Conservation (phyloP, 92 coral and sea anemone genomes). For the Diadumene lineata region DNA sequence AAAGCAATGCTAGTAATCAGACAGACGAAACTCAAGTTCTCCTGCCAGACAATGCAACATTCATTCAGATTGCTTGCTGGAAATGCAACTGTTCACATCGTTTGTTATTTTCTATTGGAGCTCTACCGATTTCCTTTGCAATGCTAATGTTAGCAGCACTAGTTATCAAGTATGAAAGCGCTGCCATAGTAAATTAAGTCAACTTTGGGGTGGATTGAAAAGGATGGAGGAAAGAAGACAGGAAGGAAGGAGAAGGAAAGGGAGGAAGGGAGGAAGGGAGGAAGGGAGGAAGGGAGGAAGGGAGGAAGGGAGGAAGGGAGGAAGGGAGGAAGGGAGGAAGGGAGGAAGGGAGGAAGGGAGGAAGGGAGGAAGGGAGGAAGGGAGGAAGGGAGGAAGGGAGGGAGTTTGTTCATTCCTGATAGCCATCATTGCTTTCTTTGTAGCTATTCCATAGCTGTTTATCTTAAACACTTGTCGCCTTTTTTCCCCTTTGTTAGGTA, state of each 20-base stretch:
- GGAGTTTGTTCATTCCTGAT: not conserved
- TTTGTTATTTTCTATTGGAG: not conserved
- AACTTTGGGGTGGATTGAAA: not conserved
- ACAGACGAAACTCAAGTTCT: not conserved
- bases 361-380: not conserved
- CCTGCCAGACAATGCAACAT: not conserved
- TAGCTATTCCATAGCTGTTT: slow-evolving; percentile 30
- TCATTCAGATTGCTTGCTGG: not conserved
- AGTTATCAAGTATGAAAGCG: slow-evolving; percentile 7
- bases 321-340: not conserved
- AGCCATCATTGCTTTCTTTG: not conserved
- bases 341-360: not conserved
- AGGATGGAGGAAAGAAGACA: not conserved
- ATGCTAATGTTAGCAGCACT: slow-evolving; percentile 6
- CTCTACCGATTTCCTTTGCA: slow-evolving; percentile 18
- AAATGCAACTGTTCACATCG: not conserved
- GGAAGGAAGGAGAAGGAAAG: not conserved
- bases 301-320: not conserved
- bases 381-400: not conserved
- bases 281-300: not conserved
- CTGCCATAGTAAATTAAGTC: not conserved
- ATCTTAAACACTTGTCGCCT: slow-evolving; percentile 6
- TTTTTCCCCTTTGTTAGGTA: slow-evolving; percentile 28
- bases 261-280: not conserved
- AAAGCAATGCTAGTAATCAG: not conserved